Evolutionary conservation across 2,113 vertebrate genomes (phyloP), one percentile per base, ranked within the genome.

Genomic region (Agapornis roseicollis): DNA sequence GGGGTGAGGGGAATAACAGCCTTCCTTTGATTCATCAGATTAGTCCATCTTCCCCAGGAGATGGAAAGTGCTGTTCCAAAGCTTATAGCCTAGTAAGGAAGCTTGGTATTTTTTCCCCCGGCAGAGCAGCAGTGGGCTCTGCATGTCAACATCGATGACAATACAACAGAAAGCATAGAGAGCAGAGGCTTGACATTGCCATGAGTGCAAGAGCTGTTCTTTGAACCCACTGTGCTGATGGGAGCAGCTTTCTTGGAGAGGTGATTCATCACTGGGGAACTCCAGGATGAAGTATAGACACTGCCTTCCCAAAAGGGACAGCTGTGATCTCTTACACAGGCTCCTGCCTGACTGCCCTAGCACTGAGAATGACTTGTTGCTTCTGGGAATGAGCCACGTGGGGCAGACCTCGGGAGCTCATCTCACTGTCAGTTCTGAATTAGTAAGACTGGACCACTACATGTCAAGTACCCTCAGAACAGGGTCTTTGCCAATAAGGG

Each of bases 231-330:
- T 87, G 87, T 13, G 53, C 49, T 76, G 44, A 65, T 73, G 78
- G 73, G 37, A 89, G 70, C 41, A 82, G 60, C 80, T 80, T 92
- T 88, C 80, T 69, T 58, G 70, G 86, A 93, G 88, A 61, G 8
- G 13, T 94, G 83, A 93, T 71, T 96, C 78, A 93, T 64, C 56
- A 33, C 14, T 33, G 85, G 88, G 58, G 47, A 80, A 95, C 65
- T 78, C 52, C 69, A 65, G 80, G 69, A 52, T 83, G 80, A 74
- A 71, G 65, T 11, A 37, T 52, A 80, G 88, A 55, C 69, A 80
- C 29, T 0, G 22, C 65, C 24, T 85, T 85, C 60, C 85, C 76
- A 49, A 84, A 88, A 94, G 76, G 61, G 60, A 41, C 72, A 92
- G 76, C 90, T 81, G 39, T 84, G 64, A 84, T 71, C 76, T 86